Conservation (phyloP, 2,113 vertebrate species). For the Clinocottus analis region DNA sequence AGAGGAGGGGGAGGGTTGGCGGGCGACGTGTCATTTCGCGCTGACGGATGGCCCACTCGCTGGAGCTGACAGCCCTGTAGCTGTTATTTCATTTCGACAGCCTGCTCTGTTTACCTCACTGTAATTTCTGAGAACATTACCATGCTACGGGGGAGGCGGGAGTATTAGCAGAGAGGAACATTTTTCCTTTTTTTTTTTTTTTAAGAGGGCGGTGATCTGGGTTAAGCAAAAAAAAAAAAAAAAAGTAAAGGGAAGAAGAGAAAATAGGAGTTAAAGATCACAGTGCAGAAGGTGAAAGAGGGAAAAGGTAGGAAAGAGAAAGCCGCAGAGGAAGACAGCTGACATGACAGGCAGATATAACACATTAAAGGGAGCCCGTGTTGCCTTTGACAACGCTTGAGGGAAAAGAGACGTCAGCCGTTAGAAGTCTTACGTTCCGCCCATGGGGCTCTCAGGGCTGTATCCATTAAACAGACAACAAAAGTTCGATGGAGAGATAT, state of each 20-base stretch:
- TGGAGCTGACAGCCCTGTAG: slow-evolving; percentile 71
- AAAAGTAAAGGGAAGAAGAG: background rate
- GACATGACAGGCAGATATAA: slow-evolving; percentile 73
- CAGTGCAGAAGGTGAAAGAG: slow-evolving; percentile 57
- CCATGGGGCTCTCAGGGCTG: slow-evolving; percentile 69
- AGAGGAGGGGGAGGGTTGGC: slow-evolving; percentile 19
- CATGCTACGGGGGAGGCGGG: slow-evolving; percentile 43
- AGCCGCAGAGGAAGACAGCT: slow-evolving; percentile 42
- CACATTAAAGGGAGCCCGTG: slow-evolving; percentile 71
- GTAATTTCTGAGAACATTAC: slow-evolving; percentile 78
- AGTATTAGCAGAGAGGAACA: slow-evolving; percentile 12
- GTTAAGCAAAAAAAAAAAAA: background rate
- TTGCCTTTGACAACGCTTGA: slow-evolving; percentile 70
- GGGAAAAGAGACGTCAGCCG: slow-evolving; percentile 60
- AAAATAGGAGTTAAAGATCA: slow-evolving; percentile 31
- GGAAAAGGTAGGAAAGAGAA: slow-evolving; percentile 44
- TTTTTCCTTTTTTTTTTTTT: no score
- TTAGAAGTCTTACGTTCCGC: slow-evolving; percentile 64
- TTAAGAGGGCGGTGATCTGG: slow-evolving; percentile 1
- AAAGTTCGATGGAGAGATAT: slow-evolving; percentile 58
- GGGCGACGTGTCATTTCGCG: slow-evolving; percentile 69
- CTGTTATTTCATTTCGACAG: slow-evolving; percentile 76
- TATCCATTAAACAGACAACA: slow-evolving; percentile 70
- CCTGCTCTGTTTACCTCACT: slow-evolving; percentile 78
- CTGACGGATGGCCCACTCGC: slow-evolving; percentile 75